A percentile compares a stretch with the other conserved stretches of the same genome.
phyloP scores from a whole-genome alignment of 2,113 vertebrate species.

The Thryonomys swinderianus region DNA sequence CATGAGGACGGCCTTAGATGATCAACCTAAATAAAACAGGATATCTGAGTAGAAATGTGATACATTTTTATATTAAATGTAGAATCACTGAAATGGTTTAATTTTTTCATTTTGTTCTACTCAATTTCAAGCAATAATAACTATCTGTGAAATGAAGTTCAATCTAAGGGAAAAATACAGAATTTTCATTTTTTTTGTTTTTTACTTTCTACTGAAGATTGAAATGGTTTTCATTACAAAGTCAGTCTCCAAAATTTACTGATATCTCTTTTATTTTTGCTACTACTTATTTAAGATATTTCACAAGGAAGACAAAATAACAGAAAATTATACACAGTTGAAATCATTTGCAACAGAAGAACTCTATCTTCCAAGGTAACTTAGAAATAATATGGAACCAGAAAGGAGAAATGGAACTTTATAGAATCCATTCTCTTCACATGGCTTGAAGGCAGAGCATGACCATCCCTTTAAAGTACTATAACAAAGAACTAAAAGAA shows the following conservation, averaged over 20 bases:
- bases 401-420: too few relatives aligned
- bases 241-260: not conserved
- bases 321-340: not conserved
- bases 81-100: not conserved
- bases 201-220: not conserved
- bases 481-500: not conserved
- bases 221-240: not conserved
- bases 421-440: not conserved
- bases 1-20: not conserved
- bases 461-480: not conserved
- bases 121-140: not conserved
- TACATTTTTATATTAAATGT: slow-evolving; percentile 13
- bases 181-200: not conserved
- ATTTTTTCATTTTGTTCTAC: slow-evolving; percentile 12
- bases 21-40: not conserved
- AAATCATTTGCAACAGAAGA: not conserved
- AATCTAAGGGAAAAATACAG: not conserved
- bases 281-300: slow-evolving; percentile 6
- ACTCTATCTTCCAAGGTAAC: not conserved
- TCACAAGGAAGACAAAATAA: slow-evolving; percentile 7
- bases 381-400: not conserved
- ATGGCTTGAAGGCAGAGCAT: not conserved
- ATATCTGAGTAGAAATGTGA: not conserved
- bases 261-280: not conserved
- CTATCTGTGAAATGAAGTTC: not conserved